Percentiles rank a stretch among this genome's conserved stretches.
Conservation (phyloP, 2,888 invertebrate species). For the Drosophila nigritarsus region DNA sequence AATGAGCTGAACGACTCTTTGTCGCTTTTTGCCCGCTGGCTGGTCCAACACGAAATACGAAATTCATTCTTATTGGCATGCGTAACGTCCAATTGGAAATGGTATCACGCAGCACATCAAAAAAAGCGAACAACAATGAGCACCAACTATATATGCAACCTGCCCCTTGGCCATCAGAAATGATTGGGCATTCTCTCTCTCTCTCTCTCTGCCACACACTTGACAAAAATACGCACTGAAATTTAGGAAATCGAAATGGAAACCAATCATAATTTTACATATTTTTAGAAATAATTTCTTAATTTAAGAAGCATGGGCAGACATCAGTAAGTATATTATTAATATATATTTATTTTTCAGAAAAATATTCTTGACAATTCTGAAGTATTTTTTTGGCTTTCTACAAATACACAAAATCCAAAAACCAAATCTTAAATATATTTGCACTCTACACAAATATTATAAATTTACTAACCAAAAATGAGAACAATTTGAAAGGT, state of each 20-base stretch:
- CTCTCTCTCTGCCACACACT: not conserved
- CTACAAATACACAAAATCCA: not conserved
- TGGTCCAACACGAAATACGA: not conserved
- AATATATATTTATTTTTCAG: not conserved
- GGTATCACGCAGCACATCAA: conserved; percentile 38
- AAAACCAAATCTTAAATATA: not conserved
- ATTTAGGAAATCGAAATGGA: not conserved
- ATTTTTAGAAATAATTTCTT: not conserved
- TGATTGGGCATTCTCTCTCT: not conserved
- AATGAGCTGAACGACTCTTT: not conserved
- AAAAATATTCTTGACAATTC: not conserved
- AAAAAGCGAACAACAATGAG: conserved; percentile 33
- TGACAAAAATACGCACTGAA: not conserved
- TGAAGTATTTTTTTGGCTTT: not conserved
- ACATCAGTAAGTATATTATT: too few relatives aligned
- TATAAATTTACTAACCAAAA: not conserved
- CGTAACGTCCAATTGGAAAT: conserved; percentile 36
- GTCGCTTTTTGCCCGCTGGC: not conserved
- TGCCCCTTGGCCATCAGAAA: conserved; percentile 12
- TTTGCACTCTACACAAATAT: not conserved
- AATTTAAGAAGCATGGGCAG: too few relatives aligned
- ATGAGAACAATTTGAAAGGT: not conserved
- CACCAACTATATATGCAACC: not conserved
- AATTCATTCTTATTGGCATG: conserved; percentile 31
- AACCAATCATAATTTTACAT: not conserved